Evolutionary conservation across 2,888 invertebrate species (phyloP), one percentile per base, ranked within the genome.

Genomic region (Neoscelio sp.): DNA sequence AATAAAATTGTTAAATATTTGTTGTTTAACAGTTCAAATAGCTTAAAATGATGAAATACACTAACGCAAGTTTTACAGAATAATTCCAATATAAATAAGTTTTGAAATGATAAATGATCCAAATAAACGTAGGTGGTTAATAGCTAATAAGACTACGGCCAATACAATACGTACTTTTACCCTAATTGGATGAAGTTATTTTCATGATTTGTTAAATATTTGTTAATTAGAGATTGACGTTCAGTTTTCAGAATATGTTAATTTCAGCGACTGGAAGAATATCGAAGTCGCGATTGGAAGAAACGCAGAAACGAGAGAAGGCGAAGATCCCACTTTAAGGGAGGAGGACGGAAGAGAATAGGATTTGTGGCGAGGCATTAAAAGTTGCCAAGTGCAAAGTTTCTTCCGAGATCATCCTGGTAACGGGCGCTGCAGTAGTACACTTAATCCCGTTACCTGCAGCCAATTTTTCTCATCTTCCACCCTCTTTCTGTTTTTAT

Each of bases 351-450:
- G 30, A 17, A 52, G 58, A 62, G 56, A 56, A 48, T 65, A 40
- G 79, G 84, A 87, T 87, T 85, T 82, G 87, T 71, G 85, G 85
- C 82, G 81, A 70, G 76, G 86, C 88, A 88, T 89, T 89, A 89
- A 89, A 88, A 89, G 86, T 89, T 89, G 85, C 86, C 88, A 86
- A 89, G 89, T 89, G 88, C 87, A 88, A 89, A 89, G 89, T 88
- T 89, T 89, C 86, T 84, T 84, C 81, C 82, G 80, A 86, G 88
- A 88, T 89, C 84, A 89, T 89, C 87, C 84, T 68, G 78, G 85
- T 84, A 85, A 86, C 85, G 85, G 85, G 83, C 84, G 83, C 68
- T 86, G 85, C 86, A 87, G 86, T 80, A 82, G 85, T 85, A 85
- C 86, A 83, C 87, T 88, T 89, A 89, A 89, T 89, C 89, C 86